Base-by-base conservation (phyloP, 2,888 invertebrate genomes). In the Hemicrepidius hirtus region DNA sequence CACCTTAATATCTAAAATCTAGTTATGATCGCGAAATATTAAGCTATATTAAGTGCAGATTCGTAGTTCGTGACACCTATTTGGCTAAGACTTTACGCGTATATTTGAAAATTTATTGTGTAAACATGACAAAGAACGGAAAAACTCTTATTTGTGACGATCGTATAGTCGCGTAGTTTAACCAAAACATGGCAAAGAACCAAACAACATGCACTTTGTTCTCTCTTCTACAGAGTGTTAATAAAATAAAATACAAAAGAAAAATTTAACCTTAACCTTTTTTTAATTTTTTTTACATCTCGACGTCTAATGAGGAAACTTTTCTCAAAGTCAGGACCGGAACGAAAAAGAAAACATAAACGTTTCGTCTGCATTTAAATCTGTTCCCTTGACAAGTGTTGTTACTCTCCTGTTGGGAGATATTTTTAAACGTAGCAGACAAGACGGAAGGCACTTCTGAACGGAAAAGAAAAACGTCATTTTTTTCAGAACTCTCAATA, bases 371-470 rank as follows among this genome's bases (percentile, higher is more conserved):
- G 28, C 18, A 37, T 18, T 37, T 37, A 57, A 57, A 37, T 18
- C 21, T 35, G 32, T 28, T 55, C 18, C 55, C 57, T 57, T 32
- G 37, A 57, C 57, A 57, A 57, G 18, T 57, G 35, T 37, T 57
- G 20, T 24, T 50, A 24, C 50, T 50, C 37, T 37, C 6, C 18
- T 37, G n/a, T n/a, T n/a, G n/a, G 9, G 18, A 18, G 57, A 57
- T 57, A 57, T 57, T 57, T 57, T 57, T 57, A 57, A 57, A 20
- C 57, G 7, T 9, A 35, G 55, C 35, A 57, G 57, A 57, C 57
- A n/a, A 21, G 40, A 32, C 57, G 57, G 57, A 57, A 57, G 57
- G 35, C 37, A 28, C 28, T 49, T 49, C 16, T 49, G 18, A 24
- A 50, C 50, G 24, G 18, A 5, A 24, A 24, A 50, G 24, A 50